A percentile compares a stretch with the other conserved stretches of the same genome.
phyloP scores from a whole-genome alignment of 2,797 vertebrate genomes.

The Lophius americanus region DNA sequence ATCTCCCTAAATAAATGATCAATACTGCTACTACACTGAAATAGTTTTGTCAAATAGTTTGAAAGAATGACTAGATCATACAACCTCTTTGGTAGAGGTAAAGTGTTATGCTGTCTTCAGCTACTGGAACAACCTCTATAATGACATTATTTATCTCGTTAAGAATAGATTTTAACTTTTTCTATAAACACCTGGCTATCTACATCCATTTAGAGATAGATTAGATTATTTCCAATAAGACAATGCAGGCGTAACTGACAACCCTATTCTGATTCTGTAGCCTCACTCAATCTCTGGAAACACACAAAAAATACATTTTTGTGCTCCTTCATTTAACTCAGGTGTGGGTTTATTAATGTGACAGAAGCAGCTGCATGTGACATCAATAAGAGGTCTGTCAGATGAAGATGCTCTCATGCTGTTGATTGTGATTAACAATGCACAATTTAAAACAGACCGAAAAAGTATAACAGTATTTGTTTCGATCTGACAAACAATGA shows the following conservation, averaged over 20 bases:
- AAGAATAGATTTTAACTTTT: too few relatives aligned
- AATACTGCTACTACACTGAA: too few relatives aligned
- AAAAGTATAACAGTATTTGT: not conserved
- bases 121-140: too few relatives aligned
- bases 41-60: too few relatives aligned
- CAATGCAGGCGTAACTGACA: not conserved
- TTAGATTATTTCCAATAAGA: not conserved
- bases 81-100: too few relatives aligned
- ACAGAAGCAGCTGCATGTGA: conserved; percentile 13
- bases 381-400: conserved; percentile 12
- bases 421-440: conserved; percentile 14
- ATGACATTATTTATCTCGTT: too few relatives aligned
- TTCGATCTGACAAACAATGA: not conserved
- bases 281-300: too few relatives aligned
- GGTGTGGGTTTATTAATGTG: conserved; percentile 1
- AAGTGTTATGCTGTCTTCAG: too few relatives aligned
- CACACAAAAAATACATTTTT: too few relatives aligned
- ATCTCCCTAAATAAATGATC: too few relatives aligned
- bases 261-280: not conserved
- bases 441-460: not conserved
- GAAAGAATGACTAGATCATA: too few relatives aligned
- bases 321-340: not conserved
- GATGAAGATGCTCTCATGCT: conserved; percentile 19
- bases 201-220: not conserved
- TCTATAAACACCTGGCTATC: too few relatives aligned